Percentiles rank a stretch among this genome's conserved stretches.
phyloP scores from a whole-genome alignment of 2,797 vertebrate species.

The Emydoidea blandingii region DNA sequence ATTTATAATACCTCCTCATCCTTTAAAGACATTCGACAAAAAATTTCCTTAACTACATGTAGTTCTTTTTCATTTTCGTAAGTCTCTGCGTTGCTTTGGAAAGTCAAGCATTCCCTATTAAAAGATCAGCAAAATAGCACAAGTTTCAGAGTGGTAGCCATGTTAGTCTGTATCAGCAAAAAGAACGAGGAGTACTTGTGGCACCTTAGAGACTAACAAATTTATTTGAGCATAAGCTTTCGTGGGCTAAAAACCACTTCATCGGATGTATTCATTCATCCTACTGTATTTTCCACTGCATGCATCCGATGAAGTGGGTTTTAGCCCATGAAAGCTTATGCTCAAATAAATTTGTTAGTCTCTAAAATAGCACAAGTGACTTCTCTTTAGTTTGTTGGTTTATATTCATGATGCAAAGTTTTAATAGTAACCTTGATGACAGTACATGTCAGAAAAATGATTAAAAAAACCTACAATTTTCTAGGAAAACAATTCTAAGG shows the following conservation, averaged over 20 bases:
- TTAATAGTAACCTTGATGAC: not conserved
- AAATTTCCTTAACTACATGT: constrained; percentile 78
- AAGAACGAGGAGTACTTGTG: too few relatives aligned
- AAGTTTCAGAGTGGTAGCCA: too few relatives aligned
- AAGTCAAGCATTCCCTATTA: constrained; percentile 75
- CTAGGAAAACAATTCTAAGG: not conserved
- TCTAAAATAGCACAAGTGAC: constrained; percentile 10
- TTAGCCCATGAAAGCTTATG: too few relatives aligned
- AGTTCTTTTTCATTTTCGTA: constrained; percentile 43
- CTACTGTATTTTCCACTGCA: too few relatives aligned
- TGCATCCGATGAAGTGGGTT: too few relatives aligned
- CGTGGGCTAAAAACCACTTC: too few relatives aligned
- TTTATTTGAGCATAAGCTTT: too few relatives aligned
- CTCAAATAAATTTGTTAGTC: too few relatives aligned
- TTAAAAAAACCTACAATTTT: not conserved
- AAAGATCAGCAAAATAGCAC: constrained; percentile 44
- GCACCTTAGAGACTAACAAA: too few relatives aligned
- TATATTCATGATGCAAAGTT: not conserved
- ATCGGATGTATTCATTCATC: too few relatives aligned
- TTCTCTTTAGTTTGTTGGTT: not conserved
- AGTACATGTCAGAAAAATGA: accelerated
- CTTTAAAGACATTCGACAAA: constrained; percentile 74
- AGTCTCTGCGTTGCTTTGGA: constrained; percentile 57
- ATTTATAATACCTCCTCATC: constrained; percentile 82
- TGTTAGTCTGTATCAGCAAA: too few relatives aligned